These are phyloP conservation scores for Hippasteria phrygiana DNA, from an alignment of 53 echinoderm and acorn worm genomes.

Conservation along the genomic window DNA sequence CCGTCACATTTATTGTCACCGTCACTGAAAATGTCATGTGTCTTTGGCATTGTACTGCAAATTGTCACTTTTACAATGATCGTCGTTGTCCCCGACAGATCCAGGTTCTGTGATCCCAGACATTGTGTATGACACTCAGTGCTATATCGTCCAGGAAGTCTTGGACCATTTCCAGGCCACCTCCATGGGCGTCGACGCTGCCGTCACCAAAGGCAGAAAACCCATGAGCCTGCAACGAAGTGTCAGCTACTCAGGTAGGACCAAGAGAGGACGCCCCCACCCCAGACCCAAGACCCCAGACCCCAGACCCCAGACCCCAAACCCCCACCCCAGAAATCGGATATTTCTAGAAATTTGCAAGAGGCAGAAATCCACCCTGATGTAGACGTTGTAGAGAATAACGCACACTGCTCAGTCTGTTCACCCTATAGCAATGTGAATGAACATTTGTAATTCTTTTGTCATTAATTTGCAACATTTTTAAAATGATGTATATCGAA, in stretches of 20 bases:
- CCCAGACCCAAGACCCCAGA: too few species aligned
- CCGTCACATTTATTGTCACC: background rate
- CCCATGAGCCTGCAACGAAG: conserved; percentile 71
- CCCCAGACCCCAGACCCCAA: too few species aligned
- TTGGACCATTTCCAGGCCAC: conserved; percentile 87
- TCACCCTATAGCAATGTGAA: too few species aligned
- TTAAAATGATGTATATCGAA: too few species aligned
- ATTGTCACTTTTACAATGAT: background rate
- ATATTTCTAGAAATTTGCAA: too few species aligned
- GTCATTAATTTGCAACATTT: too few species aligned
- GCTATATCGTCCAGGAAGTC: conserved; percentile 86
- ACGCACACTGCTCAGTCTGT: too few species aligned
- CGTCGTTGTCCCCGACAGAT: background rate
- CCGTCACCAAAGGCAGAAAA: conserved; percentile 71
- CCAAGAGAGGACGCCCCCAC: background rate
- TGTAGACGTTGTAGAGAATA: too few species aligned
- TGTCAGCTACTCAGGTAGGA: conserved; percentile 86
- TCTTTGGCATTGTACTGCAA: background rate
- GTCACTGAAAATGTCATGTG: background rate
- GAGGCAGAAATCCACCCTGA: too few species aligned
- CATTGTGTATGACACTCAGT: conserved; percentile 76
- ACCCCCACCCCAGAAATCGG: too few species aligned
- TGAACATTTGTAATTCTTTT: too few species aligned
- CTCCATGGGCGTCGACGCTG: conserved; percentile 77
- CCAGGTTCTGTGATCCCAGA: conserved; percentile 23